phyloP scores from a whole-genome alignment of 2,797 vertebrate genomes.

The Girardinus metallicus region DNA sequence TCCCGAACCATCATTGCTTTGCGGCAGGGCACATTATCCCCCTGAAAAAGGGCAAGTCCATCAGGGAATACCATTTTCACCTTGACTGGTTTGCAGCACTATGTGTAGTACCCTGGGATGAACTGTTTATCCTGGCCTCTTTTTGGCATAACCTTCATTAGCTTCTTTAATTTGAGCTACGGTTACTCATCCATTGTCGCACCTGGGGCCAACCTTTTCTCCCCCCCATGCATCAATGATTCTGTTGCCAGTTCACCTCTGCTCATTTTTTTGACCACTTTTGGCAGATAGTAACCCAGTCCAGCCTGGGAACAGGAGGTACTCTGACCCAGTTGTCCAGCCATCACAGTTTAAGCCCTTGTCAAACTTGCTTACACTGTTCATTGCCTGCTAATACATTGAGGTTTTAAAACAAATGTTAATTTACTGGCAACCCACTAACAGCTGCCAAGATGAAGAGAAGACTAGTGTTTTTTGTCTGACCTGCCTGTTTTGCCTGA shows the following conservation, averaged over 20 bases:
- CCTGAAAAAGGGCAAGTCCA: not conserved
- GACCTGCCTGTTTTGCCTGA: not conserved
- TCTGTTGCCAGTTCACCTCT: not conserved
- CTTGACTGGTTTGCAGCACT: not conserved
- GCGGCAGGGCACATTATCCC: not conserved
- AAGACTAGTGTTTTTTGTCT: not conserved
- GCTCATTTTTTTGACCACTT: not conserved
- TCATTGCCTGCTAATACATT: not conserved
- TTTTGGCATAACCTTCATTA: not conserved
- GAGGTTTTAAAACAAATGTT: not conserved
- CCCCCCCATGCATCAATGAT: not conserved
- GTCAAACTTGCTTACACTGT: not conserved
- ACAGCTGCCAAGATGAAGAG: not conserved
- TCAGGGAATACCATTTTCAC: not conserved
- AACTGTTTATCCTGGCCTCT: not conserved
- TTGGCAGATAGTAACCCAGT: not conserved
- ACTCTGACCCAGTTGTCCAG: not conserved
- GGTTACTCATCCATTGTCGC: not conserved
- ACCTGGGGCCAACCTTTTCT: not conserved
- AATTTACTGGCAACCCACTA: not conserved
- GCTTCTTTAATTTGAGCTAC: not conserved
- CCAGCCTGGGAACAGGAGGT: not conserved
- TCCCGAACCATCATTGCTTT: not conserved
- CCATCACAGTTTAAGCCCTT: not conserved
- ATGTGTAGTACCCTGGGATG: not conserved